Evolutionary conservation across 2,113 vertebrate species (phyloP).

Genomic region (Tylochromis polylepis): DNA sequence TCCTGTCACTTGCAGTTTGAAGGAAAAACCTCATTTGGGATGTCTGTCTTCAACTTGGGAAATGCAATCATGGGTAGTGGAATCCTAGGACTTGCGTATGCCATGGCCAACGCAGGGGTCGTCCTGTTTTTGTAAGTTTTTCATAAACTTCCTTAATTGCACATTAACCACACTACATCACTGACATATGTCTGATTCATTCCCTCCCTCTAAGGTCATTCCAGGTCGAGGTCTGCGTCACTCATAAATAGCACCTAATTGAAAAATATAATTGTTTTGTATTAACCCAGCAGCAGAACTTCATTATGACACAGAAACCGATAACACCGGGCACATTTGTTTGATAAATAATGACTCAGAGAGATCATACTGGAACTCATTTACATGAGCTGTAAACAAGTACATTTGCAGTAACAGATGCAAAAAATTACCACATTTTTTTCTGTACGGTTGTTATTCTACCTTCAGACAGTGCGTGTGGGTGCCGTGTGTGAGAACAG

Average conservation of each 20-base stretch:
- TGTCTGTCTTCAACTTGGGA: conserved; percentile 98
- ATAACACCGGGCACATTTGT: not conserved
- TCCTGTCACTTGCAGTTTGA: conserved; percentile 78
- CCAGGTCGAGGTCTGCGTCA: not conserved
- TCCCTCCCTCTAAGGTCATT: not conserved
- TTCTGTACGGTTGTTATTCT: not conserved
- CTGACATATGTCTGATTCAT: conserved; percentile 1
- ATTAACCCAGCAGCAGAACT: not conserved
- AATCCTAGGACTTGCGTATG: conserved; percentile 92
- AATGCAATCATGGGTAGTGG: conserved; percentile 99
- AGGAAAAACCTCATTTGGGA: conserved; percentile 95
- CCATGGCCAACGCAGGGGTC: conserved; percentile 96
- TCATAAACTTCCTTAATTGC: not conserved
- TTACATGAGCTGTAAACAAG: not conserved
- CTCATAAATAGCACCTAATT: conserved; percentile 4
- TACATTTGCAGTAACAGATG: conserved; percentile 1
- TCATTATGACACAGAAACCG: not conserved
- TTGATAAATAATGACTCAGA: not conserved
- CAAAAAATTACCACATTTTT: not conserved
- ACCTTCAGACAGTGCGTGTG: not conserved
- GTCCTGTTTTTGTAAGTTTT: conserved; percentile 92
- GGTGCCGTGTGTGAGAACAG: not conserved
- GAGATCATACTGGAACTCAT: not conserved
- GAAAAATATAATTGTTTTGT: not conserved
- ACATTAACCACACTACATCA: not conserved